Conservation (phyloP, 2,797 vertebrate species). For the Esox masquinongy region DNA sequence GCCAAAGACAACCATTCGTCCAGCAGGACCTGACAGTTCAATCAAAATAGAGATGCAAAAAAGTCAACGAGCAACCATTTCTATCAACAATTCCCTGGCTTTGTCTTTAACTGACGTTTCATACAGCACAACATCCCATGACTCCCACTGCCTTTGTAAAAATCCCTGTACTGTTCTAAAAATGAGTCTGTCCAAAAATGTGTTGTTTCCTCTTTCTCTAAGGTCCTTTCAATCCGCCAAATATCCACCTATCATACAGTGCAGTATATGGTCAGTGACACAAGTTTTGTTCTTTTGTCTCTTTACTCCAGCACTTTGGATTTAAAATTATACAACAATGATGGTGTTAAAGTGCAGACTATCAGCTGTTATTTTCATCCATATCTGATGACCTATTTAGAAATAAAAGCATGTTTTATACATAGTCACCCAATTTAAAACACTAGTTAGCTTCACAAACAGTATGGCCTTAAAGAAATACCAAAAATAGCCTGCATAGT, state of each 20-base stretch:
- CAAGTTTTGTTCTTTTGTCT: too few relatives aligned
- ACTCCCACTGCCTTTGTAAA: background rate
- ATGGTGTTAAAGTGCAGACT: too few relatives aligned
- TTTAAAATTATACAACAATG: too few relatives aligned
- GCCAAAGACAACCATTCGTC: slow-evolving; percentile 53
- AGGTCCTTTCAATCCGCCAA: background rate
- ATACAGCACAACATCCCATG: background rate
- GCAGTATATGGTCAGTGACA: too few relatives aligned
- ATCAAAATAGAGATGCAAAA: slow-evolving; percentile 13
- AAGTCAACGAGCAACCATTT: slow-evolving; percentile 24
- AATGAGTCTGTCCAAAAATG: slow-evolving; percentile 19
- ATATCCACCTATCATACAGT: background rate
- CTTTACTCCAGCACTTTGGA: too few relatives aligned
- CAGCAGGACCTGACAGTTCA: slow-evolving; percentile 32
- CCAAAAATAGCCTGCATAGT: too few relatives aligned
- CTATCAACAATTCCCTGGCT: slow-evolving; percentile 2
- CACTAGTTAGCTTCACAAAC: too few relatives aligned
- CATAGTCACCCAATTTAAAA: too few relatives aligned
- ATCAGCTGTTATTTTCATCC: too few relatives aligned
- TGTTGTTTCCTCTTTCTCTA: background rate
- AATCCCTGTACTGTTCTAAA: slow-evolving; percentile 5
- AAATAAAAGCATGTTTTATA: too few relatives aligned
- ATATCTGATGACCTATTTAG: too few relatives aligned
- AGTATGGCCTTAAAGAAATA: too few relatives aligned
- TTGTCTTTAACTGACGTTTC: slow-evolving; percentile 23